Percentiles rank a stretch among this genome's conserved stretches.
Conservation (phyloP, 2,888 invertebrate genomes). For the Drosophila phalerata region DNA sequence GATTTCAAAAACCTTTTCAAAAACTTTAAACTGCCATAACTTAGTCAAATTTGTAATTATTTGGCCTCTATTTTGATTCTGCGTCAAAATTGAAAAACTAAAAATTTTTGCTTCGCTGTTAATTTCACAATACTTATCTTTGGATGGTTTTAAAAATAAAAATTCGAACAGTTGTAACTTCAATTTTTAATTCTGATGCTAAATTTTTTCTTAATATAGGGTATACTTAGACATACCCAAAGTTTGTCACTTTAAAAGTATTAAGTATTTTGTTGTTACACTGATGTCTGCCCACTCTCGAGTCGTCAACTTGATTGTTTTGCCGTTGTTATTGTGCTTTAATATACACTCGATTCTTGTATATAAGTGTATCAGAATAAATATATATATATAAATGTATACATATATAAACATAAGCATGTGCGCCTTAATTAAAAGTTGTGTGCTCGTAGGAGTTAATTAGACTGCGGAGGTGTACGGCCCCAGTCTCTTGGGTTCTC, state of each 20-base stretch:
- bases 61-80: too few species aligned
- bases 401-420: slow-evolving; percentile 40
- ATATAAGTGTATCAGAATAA: slow-evolving; percentile 14
- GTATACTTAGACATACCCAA: neutral
- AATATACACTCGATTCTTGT: slow-evolving; percentile 59
- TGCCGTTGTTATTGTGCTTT: slow-evolving; percentile 46
- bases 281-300: slow-evolving; percentile 54
- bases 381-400: slow-evolving; percentile 17
- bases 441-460: slow-evolving; percentile 75
- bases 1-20: too few species aligned
- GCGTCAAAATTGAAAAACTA: too few species aligned
- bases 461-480: slow-evolving; percentile 75
- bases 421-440: slow-evolving; percentile 69
- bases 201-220: neutral
- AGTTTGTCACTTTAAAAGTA: neutral
- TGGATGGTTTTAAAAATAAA: too few species aligned
- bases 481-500: slow-evolving; percentile 33
- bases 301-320: slow-evolving; percentile 56
- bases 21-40: too few species aligned
- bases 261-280: slow-evolving; percentile 17
- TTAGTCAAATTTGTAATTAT: too few species aligned
- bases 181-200: too few species aligned
- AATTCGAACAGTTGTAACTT: too few species aligned
- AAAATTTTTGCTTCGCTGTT: too few species aligned
- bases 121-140: too few species aligned